Conservation (phyloP, 2,888 invertebrate species). For the Caenorhabditis becei region DNA sequence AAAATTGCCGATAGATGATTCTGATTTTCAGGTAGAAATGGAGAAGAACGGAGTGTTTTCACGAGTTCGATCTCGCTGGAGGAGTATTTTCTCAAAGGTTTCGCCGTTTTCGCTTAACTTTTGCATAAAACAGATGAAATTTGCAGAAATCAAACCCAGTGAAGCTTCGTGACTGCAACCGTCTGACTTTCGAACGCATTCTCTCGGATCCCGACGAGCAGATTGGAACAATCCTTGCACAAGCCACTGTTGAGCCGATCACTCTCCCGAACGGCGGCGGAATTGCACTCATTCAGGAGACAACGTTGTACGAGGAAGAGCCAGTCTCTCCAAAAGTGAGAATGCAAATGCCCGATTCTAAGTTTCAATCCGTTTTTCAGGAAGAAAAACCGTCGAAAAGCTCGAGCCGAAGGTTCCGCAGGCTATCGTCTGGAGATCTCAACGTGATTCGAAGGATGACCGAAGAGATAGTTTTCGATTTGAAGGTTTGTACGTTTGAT, state of each 20-base stretch:
- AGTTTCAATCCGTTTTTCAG: too few relatives aligned
- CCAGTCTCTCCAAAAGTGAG: neutral
- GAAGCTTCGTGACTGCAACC: conserved; percentile 55
- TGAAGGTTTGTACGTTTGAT: conserved; percentile 22
- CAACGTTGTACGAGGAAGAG: conserved; percentile 41
- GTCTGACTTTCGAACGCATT: conserved; percentile 41
- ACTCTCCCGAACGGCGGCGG: conserved; percentile 48
- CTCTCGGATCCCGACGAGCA: conserved; percentile 48
- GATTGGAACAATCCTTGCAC: conserved; percentile 48
- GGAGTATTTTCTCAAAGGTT: conserved; percentile 64
- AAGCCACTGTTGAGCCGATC: conserved; percentile 43
- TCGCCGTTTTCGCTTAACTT: neutral
- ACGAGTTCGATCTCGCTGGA: conserved; percentile 58
- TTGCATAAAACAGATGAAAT: neutral
- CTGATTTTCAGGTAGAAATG: conserved; percentile 34
- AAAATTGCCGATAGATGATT: too few relatives aligned
- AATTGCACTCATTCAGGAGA: conserved; percentile 43
- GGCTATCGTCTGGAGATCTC: conserved; percentile 55
- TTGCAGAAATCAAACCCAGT: conserved; percentile 55
- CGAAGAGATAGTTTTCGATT: conserved; percentile 49
- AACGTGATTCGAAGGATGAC: conserved; percentile 59
- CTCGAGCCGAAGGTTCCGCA: conserved; percentile 29
- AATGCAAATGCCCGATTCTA: neutral
- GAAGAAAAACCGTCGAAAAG: too few relatives aligned
- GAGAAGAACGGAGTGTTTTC: conserved; percentile 61